Percentiles rank a stretch among this genome's conserved stretches.
Evolutionary conservation across 2,888 invertebrate genomes (phyloP).

Genomic region (Cephus spinipes): DNA sequence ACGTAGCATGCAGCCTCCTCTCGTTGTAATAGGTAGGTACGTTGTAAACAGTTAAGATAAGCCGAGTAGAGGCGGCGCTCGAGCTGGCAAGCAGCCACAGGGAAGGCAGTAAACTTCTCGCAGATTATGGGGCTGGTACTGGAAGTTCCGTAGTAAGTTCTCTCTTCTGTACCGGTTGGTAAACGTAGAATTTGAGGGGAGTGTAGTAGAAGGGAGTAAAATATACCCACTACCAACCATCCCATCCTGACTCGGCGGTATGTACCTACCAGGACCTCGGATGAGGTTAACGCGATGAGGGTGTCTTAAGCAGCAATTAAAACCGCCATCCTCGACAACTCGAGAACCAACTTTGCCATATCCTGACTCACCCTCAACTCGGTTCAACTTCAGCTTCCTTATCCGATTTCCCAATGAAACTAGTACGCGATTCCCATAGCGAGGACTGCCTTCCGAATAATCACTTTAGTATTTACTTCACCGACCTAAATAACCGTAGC

Average conservation of each 20-base stretch:
- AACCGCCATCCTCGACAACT: constrained; percentile 35
- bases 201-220: constrained; percentile 12
- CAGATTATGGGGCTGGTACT: constrained; percentile 46
- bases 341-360: background rate
- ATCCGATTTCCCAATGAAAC: background rate
- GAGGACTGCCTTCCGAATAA: background rate
- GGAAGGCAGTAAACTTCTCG: constrained; percentile 53
- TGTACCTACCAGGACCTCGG: constrained; percentile 23
- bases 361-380: background rate
- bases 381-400: background rate
- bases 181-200: constrained; percentile 28
- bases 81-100: constrained; percentile 50
- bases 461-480: background rate
- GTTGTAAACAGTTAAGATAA: constrained; percentile 18
- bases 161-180: constrained; percentile 28
- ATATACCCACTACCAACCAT: constrained; percentile 17
- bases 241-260: constrained; percentile 21
- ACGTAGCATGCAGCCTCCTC: background rate
- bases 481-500: background rate
- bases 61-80: constrained; percentile 13
- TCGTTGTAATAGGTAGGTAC: constrained; percentile 1
- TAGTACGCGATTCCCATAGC: background rate
- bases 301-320: constrained; percentile 57
- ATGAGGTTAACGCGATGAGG: constrained; percentile 43
- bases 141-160: constrained; percentile 44